Base-by-base conservation (phyloP, 2,113 vertebrate species). In the Cnemophilus loriae region DNA sequence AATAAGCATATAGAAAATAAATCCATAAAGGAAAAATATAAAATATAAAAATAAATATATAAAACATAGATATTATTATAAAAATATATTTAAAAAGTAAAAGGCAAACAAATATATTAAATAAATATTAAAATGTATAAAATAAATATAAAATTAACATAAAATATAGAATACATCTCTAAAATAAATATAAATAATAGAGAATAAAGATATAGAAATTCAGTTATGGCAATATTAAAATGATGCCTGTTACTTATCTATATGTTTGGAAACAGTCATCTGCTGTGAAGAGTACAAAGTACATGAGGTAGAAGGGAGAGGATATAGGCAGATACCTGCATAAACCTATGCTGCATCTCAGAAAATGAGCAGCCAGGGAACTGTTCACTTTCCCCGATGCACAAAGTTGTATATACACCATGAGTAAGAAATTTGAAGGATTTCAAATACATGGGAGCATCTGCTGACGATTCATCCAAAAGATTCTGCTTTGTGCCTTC, bases 221-320 rank as follows among this genome's bases (percentile, higher is more conserved):
- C 0, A 0, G 4, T 46, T 50, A 42, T 42, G 23, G 3, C 11
- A 23, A 2, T 28, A 41, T 46, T 61, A 46, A 71, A 90, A 55
- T 37, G 3, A 7, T 37, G 19, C 0, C 0, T 21, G 1, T 4
- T 27, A 84, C n/a, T n/a, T n/a, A n/a, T n/a, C n/a, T n/a, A n/a
- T n/a, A 18, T 50, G 9, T 69, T 73, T 69, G 37, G 41, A 76
- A 80, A 47, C 14, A 16, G 41, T 59, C 16, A 9, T 49, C 16
- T 61, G 13, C 28, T 69, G 21, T 41, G 46, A n/a, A 64, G 21
- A 44, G 15, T 28, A 17, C 5, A 18, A 33, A 44, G 19, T 50
- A 19, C 13, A 5, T 1, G 6, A 57, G 5, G 22, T 16, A 64
- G 46, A 27, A 32, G 35, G 60, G 18, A 55, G 41, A 64, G 7